A percentile compares a stretch with the other conserved stretches of the same genome.
These are phyloP conservation scores for Cinclus mexicanus DNA, from an alignment of 2,113 vertebrate species.

Conservation along the genomic window DNA sequence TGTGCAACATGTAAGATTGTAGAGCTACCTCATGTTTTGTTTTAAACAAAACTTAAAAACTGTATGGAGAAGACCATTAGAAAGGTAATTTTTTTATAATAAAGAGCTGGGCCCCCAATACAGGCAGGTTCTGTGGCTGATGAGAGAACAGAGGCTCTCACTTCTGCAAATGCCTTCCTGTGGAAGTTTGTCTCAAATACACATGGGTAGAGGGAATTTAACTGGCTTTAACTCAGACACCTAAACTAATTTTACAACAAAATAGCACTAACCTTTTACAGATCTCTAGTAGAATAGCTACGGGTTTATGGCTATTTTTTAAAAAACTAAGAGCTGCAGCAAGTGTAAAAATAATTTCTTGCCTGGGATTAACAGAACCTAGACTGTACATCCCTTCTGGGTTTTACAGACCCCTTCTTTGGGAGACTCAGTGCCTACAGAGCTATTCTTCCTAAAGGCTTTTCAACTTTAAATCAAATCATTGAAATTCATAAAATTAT, in stretches of 20 bases:
- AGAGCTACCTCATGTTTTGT: not conserved
- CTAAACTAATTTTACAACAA: not conserved
- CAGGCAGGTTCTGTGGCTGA: not conserved
- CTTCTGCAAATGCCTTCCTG: not conserved
- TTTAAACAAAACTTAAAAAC: not conserved
- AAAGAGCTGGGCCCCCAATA: not conserved
- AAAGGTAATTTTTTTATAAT: not conserved
- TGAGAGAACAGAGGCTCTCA: not conserved
- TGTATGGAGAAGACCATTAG: not conserved
- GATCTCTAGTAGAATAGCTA: not conserved
- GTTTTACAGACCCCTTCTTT: not conserved
- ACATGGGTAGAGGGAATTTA: fast-evolving
- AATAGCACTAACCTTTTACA: not conserved
- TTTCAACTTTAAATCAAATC: not conserved
- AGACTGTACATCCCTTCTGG: not conserved
- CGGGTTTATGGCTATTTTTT: not conserved
- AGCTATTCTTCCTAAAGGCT: not conserved
- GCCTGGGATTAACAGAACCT: not conserved
- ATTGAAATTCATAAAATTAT: not conserved
- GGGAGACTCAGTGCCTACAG: not conserved
- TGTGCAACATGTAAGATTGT: fast-evolving
- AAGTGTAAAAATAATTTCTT: not conserved
- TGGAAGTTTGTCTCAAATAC: not conserved
- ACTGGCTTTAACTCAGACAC: not conserved
- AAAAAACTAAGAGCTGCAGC: not conserved